These are phyloP conservation scores for Andrena trimmerana DNA, from an alignment of 2,888 invertebrate species.

Conservation along the genomic window DNA sequence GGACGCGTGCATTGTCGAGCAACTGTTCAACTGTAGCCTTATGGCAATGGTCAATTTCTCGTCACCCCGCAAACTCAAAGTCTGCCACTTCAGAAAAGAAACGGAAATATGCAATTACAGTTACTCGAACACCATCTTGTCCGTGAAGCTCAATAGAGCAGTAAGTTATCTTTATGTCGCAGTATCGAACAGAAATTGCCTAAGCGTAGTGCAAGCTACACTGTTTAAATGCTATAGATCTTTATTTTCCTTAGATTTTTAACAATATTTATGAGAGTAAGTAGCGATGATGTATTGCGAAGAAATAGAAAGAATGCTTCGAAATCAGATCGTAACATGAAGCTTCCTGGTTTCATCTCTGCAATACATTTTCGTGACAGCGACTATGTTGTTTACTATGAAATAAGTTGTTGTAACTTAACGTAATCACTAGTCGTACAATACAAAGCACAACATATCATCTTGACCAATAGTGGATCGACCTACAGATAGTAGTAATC, in stretches of 20 bases:
- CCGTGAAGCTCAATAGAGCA: constrained; percentile 97
- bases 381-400: too few species aligned
- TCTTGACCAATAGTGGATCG: too few species aligned
- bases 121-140: constrained; percentile 97
- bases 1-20: constrained; percentile 96
- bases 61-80: constrained; percentile 96
- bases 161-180: constrained; percentile 85
- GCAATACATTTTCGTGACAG: too few species aligned
- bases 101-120: constrained; percentile 99
- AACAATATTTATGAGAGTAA: not conserved
- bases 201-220: too few species aligned
- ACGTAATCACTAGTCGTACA: not conserved
- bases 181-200: not conserved
- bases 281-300: not conserved
- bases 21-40: constrained; percentile 98
- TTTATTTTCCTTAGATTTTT: not conserved
- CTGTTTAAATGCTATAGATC: not conserved
- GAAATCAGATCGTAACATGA: not conserved
- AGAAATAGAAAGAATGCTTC: not conserved
- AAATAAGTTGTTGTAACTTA: not conserved
- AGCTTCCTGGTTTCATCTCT: not conserved
- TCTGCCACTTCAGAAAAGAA: constrained; percentile 98
- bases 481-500: not conserved
- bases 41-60: constrained; percentile 97
- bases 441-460: not conserved